phyloP scores from a whole-genome alignment of 2,888 invertebrate species.

The Thera britannica region DNA sequence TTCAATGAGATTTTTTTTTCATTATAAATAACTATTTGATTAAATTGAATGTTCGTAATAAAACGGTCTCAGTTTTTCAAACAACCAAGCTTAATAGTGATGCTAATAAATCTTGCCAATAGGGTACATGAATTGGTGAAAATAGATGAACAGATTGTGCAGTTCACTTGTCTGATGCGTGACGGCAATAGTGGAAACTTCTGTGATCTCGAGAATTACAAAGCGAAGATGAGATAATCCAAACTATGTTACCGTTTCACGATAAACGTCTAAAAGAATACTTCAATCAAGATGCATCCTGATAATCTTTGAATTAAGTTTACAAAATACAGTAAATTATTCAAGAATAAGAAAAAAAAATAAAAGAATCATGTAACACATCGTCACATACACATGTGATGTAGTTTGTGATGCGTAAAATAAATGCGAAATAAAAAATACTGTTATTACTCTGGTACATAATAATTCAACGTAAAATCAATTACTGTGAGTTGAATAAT shows the following conservation, averaged over 20 bases:
- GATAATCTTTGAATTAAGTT: not conserved
- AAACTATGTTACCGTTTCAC: not conserved
- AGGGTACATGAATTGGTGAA: not conserved
- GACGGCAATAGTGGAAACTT: not conserved
- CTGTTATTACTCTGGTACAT: slow-evolving; percentile 1
- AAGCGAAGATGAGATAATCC: not conserved
- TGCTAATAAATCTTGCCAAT: slow-evolving; percentile 1
- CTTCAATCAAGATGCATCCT: not conserved
- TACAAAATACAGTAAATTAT: no score
- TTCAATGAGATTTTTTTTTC: no score
- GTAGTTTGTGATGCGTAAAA: not conserved
- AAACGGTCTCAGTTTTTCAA: not conserved
- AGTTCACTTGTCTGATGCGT: not conserved
- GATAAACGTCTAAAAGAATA: not conserved
- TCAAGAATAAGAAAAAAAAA: no score
- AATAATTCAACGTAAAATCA: not conserved
- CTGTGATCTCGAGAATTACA: not conserved
- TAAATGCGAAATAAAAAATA: not conserved
- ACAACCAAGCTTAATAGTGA: not conserved
- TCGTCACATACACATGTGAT: not conserved
- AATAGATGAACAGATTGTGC: not conserved
- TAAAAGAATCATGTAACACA: not conserved
- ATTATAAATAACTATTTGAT: no score
- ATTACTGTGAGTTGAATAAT: slow-evolving; percentile 16
- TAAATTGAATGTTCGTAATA: not conserved